Evolutionary conservation across 2,113 vertebrate species (phyloP).

Genomic region (Saguinus imperator): DNA sequence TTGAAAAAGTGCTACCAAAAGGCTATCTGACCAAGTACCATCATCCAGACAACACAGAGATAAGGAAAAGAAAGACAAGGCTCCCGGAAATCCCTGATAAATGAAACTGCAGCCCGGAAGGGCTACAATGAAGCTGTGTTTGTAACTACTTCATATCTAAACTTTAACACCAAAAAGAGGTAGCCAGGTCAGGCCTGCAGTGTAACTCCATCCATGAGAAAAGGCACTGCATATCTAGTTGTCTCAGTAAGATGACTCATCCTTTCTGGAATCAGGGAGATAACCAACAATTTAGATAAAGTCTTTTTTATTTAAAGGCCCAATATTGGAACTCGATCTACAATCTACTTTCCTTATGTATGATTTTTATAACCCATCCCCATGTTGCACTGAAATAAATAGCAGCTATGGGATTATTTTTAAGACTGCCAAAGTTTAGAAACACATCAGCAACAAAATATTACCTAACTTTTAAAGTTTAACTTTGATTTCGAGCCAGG

Average conservation of each 20-base stretch:
- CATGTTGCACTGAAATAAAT: neutral
- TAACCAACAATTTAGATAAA: neutral
- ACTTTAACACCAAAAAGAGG: neutral
- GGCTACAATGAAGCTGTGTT: neutral
- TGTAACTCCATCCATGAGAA: neutral
- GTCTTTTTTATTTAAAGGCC: neutral
- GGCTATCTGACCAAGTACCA: neutral
- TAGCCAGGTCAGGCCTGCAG: neutral
- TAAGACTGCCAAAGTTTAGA: constrained; percentile 24
- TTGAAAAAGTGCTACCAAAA: neutral
- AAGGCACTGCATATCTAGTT: neutral
- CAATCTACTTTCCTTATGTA: neutral
- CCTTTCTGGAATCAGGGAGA: neutral
- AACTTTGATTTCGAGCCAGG: constrained; percentile 40
- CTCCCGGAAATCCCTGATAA: neutral
- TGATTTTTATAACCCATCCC: neutral
- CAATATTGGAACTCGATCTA: constrained; percentile 17
- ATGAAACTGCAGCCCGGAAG: neutral
- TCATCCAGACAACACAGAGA: neutral
- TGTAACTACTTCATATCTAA: neutral
- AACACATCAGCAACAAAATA: constrained; percentile 29
- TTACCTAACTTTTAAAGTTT: constrained; percentile 64
- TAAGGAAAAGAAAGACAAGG: neutral
- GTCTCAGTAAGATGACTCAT: neutral
- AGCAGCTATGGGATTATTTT: neutral